Evolutionary conservation across 2,888 invertebrate genomes (phyloP).

Genomic region (Melanargia galathea): DNA sequence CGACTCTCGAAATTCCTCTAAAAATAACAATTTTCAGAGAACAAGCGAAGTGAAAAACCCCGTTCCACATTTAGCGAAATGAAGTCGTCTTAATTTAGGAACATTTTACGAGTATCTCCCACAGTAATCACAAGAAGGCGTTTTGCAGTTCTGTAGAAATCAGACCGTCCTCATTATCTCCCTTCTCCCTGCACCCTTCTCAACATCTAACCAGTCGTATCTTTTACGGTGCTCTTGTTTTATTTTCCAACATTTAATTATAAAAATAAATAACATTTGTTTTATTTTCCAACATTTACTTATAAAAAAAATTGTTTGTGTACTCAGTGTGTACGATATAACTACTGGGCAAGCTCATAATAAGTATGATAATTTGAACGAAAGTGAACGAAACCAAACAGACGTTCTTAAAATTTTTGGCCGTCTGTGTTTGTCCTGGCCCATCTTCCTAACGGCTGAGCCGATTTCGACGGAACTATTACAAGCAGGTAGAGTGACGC

Average conservation of each 20-base stretch:
- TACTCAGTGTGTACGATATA: too few relatives aligned
- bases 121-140: conserved; percentile 25
- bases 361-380: too few relatives aligned
- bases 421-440: too few relatives aligned
- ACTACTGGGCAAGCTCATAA: too few relatives aligned
- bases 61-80: conserved; percentile 13
- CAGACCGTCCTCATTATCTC: conserved; percentile 20
- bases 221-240: conserved; percentile 4
- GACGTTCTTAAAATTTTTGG: too few relatives aligned
- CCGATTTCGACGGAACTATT: too few relatives aligned
- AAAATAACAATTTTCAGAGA: conserved; percentile 1
- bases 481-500: too few relatives aligned
- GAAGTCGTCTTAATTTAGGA: conserved; percentile 18
- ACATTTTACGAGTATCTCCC: conserved; percentile 25
- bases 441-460: too few relatives aligned
- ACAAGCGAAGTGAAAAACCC: conserved; percentile 7
- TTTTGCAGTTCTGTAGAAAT: conserved; percentile 22
- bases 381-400: too few relatives aligned
- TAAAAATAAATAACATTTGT: too few relatives aligned
- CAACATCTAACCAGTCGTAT: conserved; percentile 1
- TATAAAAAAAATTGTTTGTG: too few relatives aligned
- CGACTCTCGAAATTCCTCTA: background rate
- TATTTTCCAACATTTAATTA: background rate
- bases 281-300: too few relatives aligned
- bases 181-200: conserved; percentile 2